These are phyloP conservation scores for Drosophila nannoptera DNA, from an alignment of 1,140 invertebrate species.

Conservation along the genomic window DNA sequence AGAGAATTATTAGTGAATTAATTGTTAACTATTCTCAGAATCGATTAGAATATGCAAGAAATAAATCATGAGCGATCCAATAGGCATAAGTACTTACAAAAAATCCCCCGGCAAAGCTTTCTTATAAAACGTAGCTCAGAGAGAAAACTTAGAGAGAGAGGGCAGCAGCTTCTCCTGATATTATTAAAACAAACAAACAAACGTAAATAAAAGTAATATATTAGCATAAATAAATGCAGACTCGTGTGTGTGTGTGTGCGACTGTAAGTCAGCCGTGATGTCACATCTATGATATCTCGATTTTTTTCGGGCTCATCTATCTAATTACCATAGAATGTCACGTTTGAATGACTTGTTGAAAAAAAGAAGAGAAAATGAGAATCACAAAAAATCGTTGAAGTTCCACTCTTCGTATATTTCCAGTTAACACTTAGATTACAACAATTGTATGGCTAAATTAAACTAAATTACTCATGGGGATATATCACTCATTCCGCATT, in stretches of 20 bases:
- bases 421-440: neutral
- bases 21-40: neutral
- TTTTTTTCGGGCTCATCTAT: constrained; percentile 1
- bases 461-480: neutral
- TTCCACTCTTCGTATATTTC: neutral
- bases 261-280: constrained; percentile 23
- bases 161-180: constrained; percentile 15
- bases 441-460: neutral
- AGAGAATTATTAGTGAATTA: neutral
- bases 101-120: neutral
- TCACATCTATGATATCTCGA: constrained; percentile 1
- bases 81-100: neutral
- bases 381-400: neutral
- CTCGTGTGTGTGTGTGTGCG: neutral
- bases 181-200: constrained; percentile 44
- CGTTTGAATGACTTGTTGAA: constrained; percentile 8
- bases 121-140: neutral
- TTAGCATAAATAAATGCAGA: constrained; percentile 9
- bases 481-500: constrained; percentile 36
- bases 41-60: neutral
- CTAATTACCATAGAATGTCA: constrained; percentile 23
- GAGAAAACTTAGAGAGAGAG: constrained; percentile 19
- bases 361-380: constrained; percentile 9
- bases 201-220: constrained; percentile 33
- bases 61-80: neutral